Conservation (phyloP, 2,888 invertebrate species). For the Caenorhabditis panamensis region DNA sequence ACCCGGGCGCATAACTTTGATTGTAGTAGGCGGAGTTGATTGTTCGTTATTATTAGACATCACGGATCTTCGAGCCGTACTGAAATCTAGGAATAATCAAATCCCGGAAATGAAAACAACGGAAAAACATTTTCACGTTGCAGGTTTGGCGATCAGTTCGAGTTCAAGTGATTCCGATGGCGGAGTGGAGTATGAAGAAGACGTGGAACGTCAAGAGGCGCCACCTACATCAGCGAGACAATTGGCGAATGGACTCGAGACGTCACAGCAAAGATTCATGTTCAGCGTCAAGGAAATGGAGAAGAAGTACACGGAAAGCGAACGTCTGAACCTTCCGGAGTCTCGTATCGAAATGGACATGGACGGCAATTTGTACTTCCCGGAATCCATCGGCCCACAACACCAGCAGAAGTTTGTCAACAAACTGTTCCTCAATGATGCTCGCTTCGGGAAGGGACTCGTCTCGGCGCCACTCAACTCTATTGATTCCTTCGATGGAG, state of each 20-base stretch:
- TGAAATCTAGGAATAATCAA: slow-evolving; percentile 29
- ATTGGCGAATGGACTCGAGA: slow-evolving; percentile 35
- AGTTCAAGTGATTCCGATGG: slow-evolving; percentile 16
- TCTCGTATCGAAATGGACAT: slow-evolving; percentile 44
- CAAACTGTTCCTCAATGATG: slow-evolving; percentile 23
- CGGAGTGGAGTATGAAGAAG: not conserved
- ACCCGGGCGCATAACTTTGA: slow-evolving; percentile 49
- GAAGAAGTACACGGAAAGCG: slow-evolving; percentile 30
- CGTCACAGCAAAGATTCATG: slow-evolving; percentile 32
- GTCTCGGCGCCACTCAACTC: slow-evolving; percentile 52
- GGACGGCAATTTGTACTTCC: slow-evolving; percentile 40
- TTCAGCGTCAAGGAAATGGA: slow-evolving; percentile 38
- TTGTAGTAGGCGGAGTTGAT: slow-evolving; percentile 14
- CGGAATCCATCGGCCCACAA: slow-evolving; percentile 26
- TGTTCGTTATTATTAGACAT: slow-evolving; percentile 43
- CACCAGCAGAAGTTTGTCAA: slow-evolving; percentile 46
- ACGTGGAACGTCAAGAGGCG: no score
- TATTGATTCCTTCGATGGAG: slow-evolving; percentile 35
- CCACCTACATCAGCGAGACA: not conserved
- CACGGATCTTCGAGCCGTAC: not conserved
- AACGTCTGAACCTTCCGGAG: slow-evolving; percentile 20
- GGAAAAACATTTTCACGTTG: not conserved
- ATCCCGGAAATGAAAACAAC: slow-evolving; percentile 5
- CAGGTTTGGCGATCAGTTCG: slow-evolving; percentile 7
- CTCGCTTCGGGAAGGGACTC: slow-evolving; percentile 40